Base-by-base conservation (phyloP, 1,140 invertebrate species). In the Anastatus disparis region DNA sequence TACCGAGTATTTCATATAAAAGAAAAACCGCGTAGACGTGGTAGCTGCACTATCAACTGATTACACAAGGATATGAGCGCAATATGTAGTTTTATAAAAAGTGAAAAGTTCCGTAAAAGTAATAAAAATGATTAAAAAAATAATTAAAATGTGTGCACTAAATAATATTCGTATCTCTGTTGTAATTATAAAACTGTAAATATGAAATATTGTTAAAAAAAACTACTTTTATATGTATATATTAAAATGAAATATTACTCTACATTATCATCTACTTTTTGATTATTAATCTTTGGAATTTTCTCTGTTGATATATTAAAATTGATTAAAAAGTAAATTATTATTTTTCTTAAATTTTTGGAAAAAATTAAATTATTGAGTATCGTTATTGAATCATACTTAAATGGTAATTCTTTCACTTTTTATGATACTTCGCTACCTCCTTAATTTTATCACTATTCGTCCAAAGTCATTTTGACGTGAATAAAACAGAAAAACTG, bases 361-460 rank as follows among this genome's bases (percentile, higher is more conserved):
- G n/a, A n/a, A n/a, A n/a, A n/a, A n/a, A n/a, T n/a, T n/a, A n/a
- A n/a, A n/a, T n/a, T n/a, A n/a, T n/a, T n/a, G n/a, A n/a, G n/a
- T n/a, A n/a, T n/a, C n/a, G n/a, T n/a, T n/a, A n/a, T n/a, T n/a
- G n/a, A n/a, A n/a, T n/a, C 9, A 38, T 26, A 3, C 13, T 10
- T 38, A 40, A 3, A 6, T 20, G 13, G 24, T 17, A 1, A 10
- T 24, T 17, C 27, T 53, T 62, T 70, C 58, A 53, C 38, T 70
- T 55, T 70, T 63, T 58, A 70, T 70, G 17, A 17, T 42, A 44
- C 58, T 46, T 17, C 12, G 46, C 26, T 56, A 44, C 35, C 48
- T 55, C 59, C 27, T 64, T 38, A 48, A 70, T 70, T 70, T 50
- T 61, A 64, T 64, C 68, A 58, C 22, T 64, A 64, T 55, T 64